Conservation (phyloP, 2,113 vertebrate genomes). For the Zapus hudsonius region DNA sequence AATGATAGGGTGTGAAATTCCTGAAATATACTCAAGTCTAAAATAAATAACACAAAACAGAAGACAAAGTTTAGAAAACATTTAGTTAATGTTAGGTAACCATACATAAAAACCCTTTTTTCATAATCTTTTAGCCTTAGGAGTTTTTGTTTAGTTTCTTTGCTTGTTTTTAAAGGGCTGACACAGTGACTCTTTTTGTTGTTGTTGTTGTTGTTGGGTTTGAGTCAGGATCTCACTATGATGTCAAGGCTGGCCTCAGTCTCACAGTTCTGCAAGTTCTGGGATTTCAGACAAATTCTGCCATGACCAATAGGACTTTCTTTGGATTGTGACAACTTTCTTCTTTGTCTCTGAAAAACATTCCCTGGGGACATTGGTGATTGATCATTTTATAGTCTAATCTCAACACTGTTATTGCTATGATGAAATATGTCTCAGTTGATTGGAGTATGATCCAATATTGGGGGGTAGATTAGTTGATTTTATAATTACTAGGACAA, state of each 20-base stretch:
- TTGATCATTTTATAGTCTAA: background rate
- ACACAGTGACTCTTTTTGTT: background rate
- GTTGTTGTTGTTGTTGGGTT: background rate
- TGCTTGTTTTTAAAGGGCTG: background rate
- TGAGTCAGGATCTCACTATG: background rate
- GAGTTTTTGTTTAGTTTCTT: background rate
- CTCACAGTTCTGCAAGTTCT: background rate
- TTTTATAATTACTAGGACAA: no score
- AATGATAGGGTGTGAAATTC: background rate
- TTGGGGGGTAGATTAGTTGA: background rate
- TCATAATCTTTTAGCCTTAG: background rate
- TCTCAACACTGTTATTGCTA: background rate
- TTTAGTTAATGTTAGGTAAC: background rate
- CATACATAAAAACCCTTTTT: background rate
- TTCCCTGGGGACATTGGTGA: background rate
- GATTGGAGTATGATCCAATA: background rate
- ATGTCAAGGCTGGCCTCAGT: background rate
- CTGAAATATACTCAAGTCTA: background rate
- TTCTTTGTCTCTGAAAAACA: background rate
- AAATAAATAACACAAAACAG: background rate
- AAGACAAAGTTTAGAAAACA: background rate
- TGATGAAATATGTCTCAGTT: background rate
- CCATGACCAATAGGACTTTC: background rate
- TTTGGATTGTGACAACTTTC: background rate
- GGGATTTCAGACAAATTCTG: background rate